Evolutionary conservation across 2,113 vertebrate species (phyloP).

Genomic region (Lophura nycthemera): DNA sequence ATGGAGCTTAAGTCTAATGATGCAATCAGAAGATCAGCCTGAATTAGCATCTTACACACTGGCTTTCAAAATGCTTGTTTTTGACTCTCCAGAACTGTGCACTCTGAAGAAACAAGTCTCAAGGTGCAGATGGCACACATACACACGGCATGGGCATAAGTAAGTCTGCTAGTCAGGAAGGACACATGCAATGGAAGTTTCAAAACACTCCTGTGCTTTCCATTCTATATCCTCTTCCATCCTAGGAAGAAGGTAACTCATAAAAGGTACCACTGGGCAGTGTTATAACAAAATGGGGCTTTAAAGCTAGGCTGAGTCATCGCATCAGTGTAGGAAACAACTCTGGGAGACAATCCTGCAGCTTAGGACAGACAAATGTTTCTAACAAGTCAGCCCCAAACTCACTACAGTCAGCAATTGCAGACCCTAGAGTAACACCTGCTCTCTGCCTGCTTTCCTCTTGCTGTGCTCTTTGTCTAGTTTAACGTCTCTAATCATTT

Average conservation of each 20-base stretch:
- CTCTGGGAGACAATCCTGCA: background rate
- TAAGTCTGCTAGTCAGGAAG: background rate
- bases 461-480: background rate
- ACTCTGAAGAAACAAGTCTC: background rate
- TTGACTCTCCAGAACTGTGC: background rate
- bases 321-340: background rate
- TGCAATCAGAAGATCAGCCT: background rate
- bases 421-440: background rate
- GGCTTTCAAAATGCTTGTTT: background rate
- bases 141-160: fast-evolving
- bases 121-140: fast-evolving
- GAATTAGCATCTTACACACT: background rate
- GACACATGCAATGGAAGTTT: background rate
- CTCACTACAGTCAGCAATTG: background rate
- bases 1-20: background rate
- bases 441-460: background rate
- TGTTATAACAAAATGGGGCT: background rate
- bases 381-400: background rate
- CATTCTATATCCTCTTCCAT: background rate
- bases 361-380: background rate
- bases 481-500: background rate
- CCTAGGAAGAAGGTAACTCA: background rate
- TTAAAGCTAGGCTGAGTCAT: background rate
- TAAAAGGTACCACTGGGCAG: background rate
- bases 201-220: background rate